Percentiles rank a stretch among this genome's conserved stretches.
Conservation (phyloP, 2,888 invertebrate genomes). For the Odontocerum albicorne region DNA sequence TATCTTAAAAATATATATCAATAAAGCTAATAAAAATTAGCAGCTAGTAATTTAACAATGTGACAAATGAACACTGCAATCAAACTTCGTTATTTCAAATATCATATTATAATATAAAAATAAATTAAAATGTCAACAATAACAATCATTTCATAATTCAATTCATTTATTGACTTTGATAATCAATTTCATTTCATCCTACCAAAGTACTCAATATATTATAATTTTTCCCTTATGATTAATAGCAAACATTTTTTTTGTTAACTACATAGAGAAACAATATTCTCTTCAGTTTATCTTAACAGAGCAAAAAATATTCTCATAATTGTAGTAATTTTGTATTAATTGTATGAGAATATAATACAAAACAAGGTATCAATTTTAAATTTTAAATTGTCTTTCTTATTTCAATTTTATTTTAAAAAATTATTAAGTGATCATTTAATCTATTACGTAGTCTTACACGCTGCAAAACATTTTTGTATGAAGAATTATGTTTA, state of each 20-base stretch:
- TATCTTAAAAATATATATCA: background rate
- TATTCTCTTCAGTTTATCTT: conserved; percentile 11
- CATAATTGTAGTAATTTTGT: too few relatives aligned
- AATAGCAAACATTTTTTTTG: conserved; percentile 33
- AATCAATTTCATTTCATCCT: conserved; percentile 25
- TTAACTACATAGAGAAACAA: conserved; percentile 30
- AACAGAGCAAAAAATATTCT: background rate
- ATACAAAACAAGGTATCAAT: too few relatives aligned
- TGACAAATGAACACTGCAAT: background rate
- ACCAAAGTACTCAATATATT: conserved; percentile 38
- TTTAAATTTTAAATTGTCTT: too few relatives aligned
- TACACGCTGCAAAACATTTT: background rate
- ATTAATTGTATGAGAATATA: too few relatives aligned
- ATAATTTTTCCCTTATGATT: conserved; percentile 37
- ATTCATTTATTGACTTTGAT: conserved; percentile 24
- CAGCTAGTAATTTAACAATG: background rate
- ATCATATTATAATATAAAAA: conserved; percentile 15
- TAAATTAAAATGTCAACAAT: conserved; percentile 26
- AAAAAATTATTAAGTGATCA: background rate
- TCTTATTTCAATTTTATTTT: background rate
- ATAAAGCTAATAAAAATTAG: background rate
- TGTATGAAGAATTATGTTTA: too few relatives aligned
- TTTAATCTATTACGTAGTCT: background rate
- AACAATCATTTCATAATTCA: conserved; percentile 29
- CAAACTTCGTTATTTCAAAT: conserved; percentile 5